phyloP scores from a whole-genome alignment of 2,113 vertebrate species.

The Podarcis raffonei region DNA sequence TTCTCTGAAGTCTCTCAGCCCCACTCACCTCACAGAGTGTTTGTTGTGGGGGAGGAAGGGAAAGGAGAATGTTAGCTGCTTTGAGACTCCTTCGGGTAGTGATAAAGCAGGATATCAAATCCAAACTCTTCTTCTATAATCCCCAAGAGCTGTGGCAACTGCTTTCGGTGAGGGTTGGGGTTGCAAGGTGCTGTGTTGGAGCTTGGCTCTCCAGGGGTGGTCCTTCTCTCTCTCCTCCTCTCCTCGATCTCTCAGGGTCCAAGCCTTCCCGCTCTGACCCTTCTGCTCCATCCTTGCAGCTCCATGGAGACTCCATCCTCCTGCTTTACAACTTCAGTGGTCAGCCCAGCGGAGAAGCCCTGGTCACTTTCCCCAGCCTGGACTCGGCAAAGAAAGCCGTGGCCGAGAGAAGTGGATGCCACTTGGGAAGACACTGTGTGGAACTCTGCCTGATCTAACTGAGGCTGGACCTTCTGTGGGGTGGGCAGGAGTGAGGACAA shows the following conservation, averaged over 20 bases:
- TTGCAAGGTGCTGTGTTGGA: no score
- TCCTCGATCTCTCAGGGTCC: not conserved
- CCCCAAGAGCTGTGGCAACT: no score
- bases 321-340: constrained; percentile 89
- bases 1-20: no score
- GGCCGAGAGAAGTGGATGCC: constrained; percentile 79
- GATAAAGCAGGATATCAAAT: no score
- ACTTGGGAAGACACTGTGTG: constrained; percentile 80
- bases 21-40: no score
- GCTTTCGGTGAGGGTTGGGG: not conserved
- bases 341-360: constrained; percentile 89
- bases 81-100: no score
- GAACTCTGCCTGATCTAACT: constrained; percentile 79
- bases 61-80: no score
- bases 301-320: constrained; percentile 86
- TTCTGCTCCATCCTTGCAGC: constrained; percentile 71
- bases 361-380: constrained; percentile 88
- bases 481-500: constrained; percentile 29
- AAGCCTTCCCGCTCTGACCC: not conserved
- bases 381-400: constrained; percentile 84
- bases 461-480: constrained; percentile 21
- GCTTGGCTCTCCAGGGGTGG: not conserved
- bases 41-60: no score
- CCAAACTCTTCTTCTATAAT: not conserved
- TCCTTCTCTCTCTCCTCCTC: no score